Evolutionary conservation across 53 echinoderm and acorn worm genomes (phyloP).

Genomic region (Mesocentrotus franciscanus): DNA sequence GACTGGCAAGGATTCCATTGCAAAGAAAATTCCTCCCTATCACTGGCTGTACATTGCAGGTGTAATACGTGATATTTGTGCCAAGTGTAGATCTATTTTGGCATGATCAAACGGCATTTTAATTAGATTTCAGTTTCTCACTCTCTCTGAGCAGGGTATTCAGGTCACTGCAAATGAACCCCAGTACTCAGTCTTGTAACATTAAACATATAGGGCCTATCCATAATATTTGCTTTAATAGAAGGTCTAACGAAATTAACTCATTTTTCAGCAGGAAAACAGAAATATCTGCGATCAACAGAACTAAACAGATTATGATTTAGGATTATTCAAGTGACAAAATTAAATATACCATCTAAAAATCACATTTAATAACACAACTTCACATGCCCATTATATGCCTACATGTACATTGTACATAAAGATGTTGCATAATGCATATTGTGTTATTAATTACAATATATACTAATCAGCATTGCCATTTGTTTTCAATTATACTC

Average conservation of each 20-base stretch:
- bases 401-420: too few relatives aligned
- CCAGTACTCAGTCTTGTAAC: neutral
- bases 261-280: neutral
- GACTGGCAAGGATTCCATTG: neutral
- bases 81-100: conserved; percentile 8
- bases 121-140: conserved; percentile 23
- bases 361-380: neutral
- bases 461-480: neutral
- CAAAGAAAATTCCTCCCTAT: neutral
- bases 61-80: neutral
- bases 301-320: neutral
- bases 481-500: neutral
- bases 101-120: neutral
- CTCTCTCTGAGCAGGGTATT: neutral
- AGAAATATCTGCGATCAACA: neutral
- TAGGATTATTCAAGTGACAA: neutral
- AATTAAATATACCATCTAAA: neutral
- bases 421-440: too few relatives aligned
- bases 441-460: too few relatives aligned
- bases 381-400: too few relatives aligned
- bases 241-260: neutral
- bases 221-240: too few relatives aligned
- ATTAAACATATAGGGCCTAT: too few relatives aligned
- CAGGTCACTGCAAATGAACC: conserved; percentile 15
- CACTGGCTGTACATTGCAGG: neutral